Percentiles rank a stretch among this genome's conserved stretches.
These are phyloP conservation scores for Porites cylindrica DNA, from an alignment of 92 coral and sea anemone genomes.

Conservation along the genomic window DNA sequence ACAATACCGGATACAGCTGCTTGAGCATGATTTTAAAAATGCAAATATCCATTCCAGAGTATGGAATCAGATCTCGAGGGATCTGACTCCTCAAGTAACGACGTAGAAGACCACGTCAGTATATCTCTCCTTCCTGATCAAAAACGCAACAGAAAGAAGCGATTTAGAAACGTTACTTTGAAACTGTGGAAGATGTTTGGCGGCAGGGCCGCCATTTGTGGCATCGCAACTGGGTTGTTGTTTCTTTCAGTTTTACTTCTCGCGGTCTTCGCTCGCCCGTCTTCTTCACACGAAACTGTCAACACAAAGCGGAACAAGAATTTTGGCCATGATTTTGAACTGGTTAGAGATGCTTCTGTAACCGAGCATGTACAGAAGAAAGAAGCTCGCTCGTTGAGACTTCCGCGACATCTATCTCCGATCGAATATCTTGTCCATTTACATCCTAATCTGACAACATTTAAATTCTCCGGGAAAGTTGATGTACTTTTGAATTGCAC, in stretches of 20 bases:
- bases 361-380: constrained; percentile 20
- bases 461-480: constrained; percentile 81
- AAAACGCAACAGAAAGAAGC: constrained; percentile 51
- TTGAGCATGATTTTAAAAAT: constrained; percentile 16
- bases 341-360: constrained; percentile 29
- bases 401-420: constrained; percentile 79
- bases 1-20: constrained; percentile 61
- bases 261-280: constrained; percentile 82
- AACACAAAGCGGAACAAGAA: constrained; percentile 48
- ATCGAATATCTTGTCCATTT: constrained; percentile 72
- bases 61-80: constrained; percentile 66
- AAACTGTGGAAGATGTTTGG: constrained; percentile 70
- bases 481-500: constrained; percentile 60
- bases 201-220: constrained; percentile 72
- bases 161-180: not conserved
- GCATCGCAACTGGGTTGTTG: constrained; percentile 65
- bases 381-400: constrained; percentile 61
- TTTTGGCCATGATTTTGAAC: constrained; percentile 59
- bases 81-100: constrained; percentile 71
- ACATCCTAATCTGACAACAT: constrained; percentile 81
- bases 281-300: constrained; percentile 74
- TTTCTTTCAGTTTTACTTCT: constrained; percentile 75
- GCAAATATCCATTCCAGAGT: constrained; percentile 33
- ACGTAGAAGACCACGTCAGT: constrained; percentile 75
- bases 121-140: constrained; percentile 84